A percentile compares a stretch with the other conserved stretches of the same genome.
Conservation (phyloP, 2,888 invertebrate species). For the Cataglyphis cursor region DNA sequence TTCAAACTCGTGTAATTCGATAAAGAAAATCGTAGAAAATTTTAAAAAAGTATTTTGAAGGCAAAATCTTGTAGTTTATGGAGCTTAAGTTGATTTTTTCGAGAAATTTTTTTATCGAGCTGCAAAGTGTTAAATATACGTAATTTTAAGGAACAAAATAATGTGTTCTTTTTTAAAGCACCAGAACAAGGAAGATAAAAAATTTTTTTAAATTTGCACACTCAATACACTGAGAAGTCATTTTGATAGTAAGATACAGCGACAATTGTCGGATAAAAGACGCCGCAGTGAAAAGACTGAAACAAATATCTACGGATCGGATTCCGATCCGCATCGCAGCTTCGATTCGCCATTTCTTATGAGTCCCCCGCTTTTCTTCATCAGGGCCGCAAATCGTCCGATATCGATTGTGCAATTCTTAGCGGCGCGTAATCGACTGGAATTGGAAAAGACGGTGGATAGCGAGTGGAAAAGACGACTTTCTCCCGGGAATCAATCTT, state of each 20-base stretch:
- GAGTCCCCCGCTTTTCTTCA: constrained; percentile 19
- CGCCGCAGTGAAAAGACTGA: neutral
- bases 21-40: too few relatives aligned
- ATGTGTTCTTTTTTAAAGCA: too few relatives aligned
- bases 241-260: neutral
- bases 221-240: neutral
- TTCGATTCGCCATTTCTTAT: constrained; percentile 52
- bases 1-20: too few relatives aligned
- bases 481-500: constrained; percentile 70
- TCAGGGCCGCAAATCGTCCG: constrained; percentile 49
- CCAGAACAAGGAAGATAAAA: too few relatives aligned
- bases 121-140: too few relatives aligned
- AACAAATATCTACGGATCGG: constrained; percentile 20
- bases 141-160: too few relatives aligned
- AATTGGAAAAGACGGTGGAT: constrained; percentile 74
- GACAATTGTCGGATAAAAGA: neutral
- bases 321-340: constrained; percentile 59
- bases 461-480: constrained; percentile 70
- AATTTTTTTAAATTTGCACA: neutral
- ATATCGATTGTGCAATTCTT: constrained; percentile 61
- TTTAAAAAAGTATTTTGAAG: too few relatives aligned
- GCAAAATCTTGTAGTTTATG: too few relatives aligned
- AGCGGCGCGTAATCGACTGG: constrained; percentile 67
- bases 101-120: too few relatives aligned
- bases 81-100: too few relatives aligned